Evolutionary conservation across 2,113 vertebrate species (phyloP).

Genomic region (Anolis sagrei): DNA sequence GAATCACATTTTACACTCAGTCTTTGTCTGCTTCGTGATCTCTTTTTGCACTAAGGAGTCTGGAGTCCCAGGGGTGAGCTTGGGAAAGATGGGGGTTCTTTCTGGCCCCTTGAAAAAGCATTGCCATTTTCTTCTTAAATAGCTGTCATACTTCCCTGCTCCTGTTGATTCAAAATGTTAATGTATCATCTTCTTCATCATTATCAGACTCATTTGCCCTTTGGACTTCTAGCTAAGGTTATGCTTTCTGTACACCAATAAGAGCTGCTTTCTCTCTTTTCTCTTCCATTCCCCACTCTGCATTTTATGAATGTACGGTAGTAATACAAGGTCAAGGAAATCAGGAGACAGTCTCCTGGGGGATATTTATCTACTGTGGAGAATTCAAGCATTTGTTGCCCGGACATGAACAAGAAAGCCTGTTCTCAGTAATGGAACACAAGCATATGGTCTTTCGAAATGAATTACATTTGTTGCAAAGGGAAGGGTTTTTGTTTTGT

Average conservation of each 20-base stretch:
- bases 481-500: not conserved
- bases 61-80: not conserved
- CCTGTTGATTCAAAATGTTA: not conserved
- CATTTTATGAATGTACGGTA: constrained; percentile 9
- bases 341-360: not conserved
- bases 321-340: constrained; percentile 1
- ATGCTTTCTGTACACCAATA: not conserved
- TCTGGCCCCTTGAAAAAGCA: not conserved
- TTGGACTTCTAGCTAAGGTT: not conserved
- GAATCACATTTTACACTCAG: not conserved
- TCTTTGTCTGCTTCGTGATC: too few species aligned
- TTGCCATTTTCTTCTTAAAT: too few species aligned
- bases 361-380: constrained; percentile 5
- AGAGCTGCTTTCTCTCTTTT: not conserved
- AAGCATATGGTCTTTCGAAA: constrained; percentile 12
- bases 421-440: not conserved
- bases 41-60: not conserved
- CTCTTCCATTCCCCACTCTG: not conserved
- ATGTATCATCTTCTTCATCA: too few species aligned
- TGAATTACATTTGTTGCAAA: constrained; percentile 30
- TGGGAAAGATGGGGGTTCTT: not conserved
- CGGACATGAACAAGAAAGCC: not conserved
- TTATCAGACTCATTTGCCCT: not conserved
- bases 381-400: constrained; percentile 9
- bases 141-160: not conserved